Conservation (phyloP, 1,140 invertebrate species). For the Ditylenchus dipsaci region DNA sequence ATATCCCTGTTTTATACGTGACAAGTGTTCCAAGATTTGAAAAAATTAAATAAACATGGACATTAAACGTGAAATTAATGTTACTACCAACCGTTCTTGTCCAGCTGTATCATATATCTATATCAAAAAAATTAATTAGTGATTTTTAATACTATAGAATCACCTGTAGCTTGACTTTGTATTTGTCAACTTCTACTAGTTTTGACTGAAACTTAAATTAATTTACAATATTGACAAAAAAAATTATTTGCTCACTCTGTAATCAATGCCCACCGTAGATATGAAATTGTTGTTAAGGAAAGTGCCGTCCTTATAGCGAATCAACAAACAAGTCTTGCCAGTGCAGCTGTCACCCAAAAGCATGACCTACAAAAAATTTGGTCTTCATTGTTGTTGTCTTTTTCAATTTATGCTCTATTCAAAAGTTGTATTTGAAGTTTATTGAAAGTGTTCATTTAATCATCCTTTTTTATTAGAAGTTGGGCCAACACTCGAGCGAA, state of each 20-base stretch:
- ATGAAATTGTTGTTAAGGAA: slow-evolving; percentile 64
- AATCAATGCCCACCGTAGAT: slow-evolving; percentile 64
- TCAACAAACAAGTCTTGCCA: slow-evolving; percentile 62
- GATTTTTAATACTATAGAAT: too few species aligned
- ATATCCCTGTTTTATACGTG: too few species aligned
- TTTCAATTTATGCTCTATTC: too few species aligned
- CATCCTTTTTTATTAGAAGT: too few species aligned
- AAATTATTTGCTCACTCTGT: slow-evolving; percentile 34
- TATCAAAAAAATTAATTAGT: background rate
- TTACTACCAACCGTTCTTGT: slow-evolving; percentile 71
- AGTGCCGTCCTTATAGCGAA: slow-evolving; percentile 63
- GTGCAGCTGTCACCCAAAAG: slow-evolving; percentile 57
- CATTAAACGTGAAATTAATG: too few species aligned
- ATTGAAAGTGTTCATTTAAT: too few species aligned
- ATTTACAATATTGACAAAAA: background rate
- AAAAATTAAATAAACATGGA: too few species aligned
- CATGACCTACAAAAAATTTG: slow-evolving; percentile 54
- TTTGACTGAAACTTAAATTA: slow-evolving; percentile 50
- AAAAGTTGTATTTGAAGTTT: too few species aligned
- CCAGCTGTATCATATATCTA: slow-evolving; percentile 93
- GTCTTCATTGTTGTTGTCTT: too few species aligned
- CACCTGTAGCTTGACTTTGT: slow-evolving; percentile 57
- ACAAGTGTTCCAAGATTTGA: too few species aligned
- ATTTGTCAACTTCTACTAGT: slow-evolving; percentile 52
- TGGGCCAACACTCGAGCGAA: too few species aligned